Conservation (phyloP, 2,888 invertebrate species). For the Itoplectis maculator region DNA sequence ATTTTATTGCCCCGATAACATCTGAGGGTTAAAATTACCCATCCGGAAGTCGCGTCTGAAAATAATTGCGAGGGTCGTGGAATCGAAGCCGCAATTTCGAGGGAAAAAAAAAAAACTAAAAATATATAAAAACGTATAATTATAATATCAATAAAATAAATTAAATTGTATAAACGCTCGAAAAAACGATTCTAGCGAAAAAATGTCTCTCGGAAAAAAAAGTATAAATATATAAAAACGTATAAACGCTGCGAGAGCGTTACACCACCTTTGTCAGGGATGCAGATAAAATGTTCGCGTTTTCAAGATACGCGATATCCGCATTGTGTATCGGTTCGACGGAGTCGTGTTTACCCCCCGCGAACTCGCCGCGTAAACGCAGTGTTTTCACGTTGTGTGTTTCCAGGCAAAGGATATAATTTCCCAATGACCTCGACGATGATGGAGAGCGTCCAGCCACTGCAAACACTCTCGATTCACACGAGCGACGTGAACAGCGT, state of each 20-base stretch:
- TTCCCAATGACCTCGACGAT: constrained; percentile 51
- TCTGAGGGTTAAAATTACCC: not conserved
- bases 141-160: too few relatives aligned
- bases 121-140: not conserved
- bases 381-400: not conserved
- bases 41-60: too few relatives aligned
- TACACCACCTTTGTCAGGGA: not conserved
- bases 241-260: not conserved
- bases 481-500: constrained; percentile 88
- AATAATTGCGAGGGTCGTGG: not conserved
- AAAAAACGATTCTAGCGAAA: too few relatives aligned
- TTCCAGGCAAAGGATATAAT: constrained; percentile 28
- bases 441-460: constrained; percentile 71
- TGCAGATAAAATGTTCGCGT: not conserved
- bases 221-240: not conserved
- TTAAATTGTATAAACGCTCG: too few relatives aligned
- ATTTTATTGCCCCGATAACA: not conserved
- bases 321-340: not conserved
- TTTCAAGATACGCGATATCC: too few relatives aligned
- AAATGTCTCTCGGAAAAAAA: too few relatives aligned
- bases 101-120: not conserved
- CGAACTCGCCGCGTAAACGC: not conserved
- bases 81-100: too few relatives aligned
- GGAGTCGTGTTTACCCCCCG: not conserved
- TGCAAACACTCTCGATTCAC: constrained; percentile 87